Evolutionary conservation across 2,797 vertebrate genomes (phyloP).

Genomic region (Balearica regulorum): DNA sequence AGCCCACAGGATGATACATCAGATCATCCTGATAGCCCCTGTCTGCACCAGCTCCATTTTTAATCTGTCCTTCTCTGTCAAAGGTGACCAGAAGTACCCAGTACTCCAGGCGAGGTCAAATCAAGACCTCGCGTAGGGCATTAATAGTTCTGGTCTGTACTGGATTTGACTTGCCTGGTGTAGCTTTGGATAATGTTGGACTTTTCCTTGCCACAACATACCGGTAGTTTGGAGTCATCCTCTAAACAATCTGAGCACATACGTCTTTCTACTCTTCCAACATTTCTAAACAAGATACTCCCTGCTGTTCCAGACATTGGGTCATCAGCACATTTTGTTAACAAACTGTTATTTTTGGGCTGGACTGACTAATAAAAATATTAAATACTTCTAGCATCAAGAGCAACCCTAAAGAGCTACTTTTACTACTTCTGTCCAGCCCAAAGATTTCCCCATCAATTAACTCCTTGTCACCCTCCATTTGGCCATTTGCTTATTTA

Average conservation of each 20-base stretch:
- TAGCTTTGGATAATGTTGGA: neutral
- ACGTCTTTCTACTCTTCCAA: neutral
- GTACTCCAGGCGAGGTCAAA: neutral
- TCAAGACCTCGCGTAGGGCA: neutral
- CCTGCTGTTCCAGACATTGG: constrained; percentile 28
- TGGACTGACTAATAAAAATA: constrained; percentile 1
- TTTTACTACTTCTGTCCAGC: neutral
- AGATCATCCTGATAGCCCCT: neutral
- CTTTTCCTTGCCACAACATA: neutral
- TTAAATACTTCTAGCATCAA: neutral
- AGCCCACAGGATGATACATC: neutral
- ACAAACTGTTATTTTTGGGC: constrained; percentile 3
- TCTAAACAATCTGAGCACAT: neutral
- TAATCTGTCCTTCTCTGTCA: neutral
- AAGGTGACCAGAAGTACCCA: neutral
- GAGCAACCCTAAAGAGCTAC: neutral
- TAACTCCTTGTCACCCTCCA: neutral
- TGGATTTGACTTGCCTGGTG: neutral
- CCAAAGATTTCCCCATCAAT: neutral
- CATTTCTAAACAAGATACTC: neutral
- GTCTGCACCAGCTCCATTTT: neutral
- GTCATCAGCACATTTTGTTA: constrained; percentile 9
- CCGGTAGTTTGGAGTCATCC: neutral
- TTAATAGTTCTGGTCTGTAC: constrained; percentile 24
- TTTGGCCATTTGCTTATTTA: neutral